Evolutionary conservation across 2,113 vertebrate species (phyloP).

Genomic region (Cephalopterus ornatus): DNA sequence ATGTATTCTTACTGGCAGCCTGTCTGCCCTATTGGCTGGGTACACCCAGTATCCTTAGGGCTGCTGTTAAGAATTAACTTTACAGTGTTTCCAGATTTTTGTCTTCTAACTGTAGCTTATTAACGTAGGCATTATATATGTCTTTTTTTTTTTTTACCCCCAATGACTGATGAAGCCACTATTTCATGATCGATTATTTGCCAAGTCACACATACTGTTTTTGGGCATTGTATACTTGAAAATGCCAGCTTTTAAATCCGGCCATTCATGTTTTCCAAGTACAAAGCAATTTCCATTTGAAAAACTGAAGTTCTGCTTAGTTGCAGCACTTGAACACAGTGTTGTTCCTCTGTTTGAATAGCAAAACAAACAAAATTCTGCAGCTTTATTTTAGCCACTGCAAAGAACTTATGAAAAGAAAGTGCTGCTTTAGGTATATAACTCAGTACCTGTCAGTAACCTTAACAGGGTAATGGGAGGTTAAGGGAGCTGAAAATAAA

Average conservation of each 20-base stretch:
- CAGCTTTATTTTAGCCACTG: neutral
- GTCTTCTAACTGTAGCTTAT: neutral
- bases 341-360: neutral
- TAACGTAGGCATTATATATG: neutral
- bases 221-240: neutral
- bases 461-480: neutral
- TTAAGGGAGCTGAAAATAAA: neutral
- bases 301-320: neutral
- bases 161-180: neutral
- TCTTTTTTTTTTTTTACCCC: neutral
- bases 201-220: neutral
- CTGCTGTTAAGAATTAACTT: neutral
- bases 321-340: neutral
- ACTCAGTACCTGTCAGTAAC: neutral
- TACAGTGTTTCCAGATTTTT: neutral
- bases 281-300: slow-evolving; percentile 18
- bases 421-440: neutral
- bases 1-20: neutral
- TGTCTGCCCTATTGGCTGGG: neutral
- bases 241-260: neutral
- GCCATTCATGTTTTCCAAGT: slow-evolving; percentile 29
- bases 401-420: neutral
- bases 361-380: neutral
- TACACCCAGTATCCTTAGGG: neutral
- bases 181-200: neutral